phyloP scores from a whole-genome alignment of 2,888 invertebrate genomes.

The Plagiodera versicolora region DNA sequence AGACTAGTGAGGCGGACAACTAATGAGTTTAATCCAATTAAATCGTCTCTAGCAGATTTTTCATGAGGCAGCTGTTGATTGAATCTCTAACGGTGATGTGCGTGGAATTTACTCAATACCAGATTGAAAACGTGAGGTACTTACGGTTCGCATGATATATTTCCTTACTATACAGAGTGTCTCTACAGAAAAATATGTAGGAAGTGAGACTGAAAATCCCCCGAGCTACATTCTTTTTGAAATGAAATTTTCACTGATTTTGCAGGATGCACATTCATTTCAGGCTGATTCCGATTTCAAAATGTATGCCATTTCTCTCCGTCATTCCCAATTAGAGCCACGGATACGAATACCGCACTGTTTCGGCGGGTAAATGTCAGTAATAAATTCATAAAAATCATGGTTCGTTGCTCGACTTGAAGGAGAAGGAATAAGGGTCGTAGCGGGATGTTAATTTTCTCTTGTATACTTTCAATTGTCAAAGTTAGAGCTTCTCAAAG shows the following conservation, averaged over 20 bases:
- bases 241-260: no score
- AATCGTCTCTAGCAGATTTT: conserved; percentile 22
- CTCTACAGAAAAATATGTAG: no score
- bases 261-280: not conserved
- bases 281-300: conserved; percentile 6
- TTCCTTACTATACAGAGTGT: no score
- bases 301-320: not conserved
- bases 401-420: not conserved
- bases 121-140: not conserved
- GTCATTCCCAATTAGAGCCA: conserved; percentile 20
- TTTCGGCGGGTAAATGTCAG: conserved; percentile 8
- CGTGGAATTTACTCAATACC: not conserved
- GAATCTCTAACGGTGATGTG: not conserved
- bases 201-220: no score
- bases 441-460: not conserved
- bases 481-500: no score
- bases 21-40: conserved; percentile 22
- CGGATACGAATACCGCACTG: conserved; percentile 9
- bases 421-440: not conserved
- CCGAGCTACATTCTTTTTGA: no score
- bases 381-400: conserved; percentile 14
- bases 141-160: no score
- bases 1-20: conserved; percentile 7
- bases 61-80: conserved; percentile 17
- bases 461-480: not conserved